Percentiles rank a stretch among this genome's conserved stretches.
Conservation (phyloP, 37 sponge, comb jelly and placozoan genomes). For the Amphimedon queenslandica region DNA sequence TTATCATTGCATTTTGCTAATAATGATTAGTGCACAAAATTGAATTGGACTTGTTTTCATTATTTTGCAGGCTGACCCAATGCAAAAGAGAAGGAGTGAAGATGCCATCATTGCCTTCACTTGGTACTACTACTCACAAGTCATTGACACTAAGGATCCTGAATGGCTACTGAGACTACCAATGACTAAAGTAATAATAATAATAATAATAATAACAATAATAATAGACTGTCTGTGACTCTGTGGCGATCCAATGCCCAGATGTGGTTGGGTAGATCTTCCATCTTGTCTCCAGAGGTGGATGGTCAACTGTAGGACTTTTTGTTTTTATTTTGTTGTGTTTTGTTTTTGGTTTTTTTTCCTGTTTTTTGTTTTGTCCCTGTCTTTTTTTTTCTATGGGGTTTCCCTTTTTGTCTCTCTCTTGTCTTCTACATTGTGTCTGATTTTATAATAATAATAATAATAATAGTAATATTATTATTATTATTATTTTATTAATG, state of each 20-base stretch:
- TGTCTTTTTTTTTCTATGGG: neutral
- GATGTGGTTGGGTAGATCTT: too few relatives aligned
- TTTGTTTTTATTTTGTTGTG: too few relatives aligned
- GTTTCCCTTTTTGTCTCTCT: too few relatives aligned
- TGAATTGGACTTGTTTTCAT: neutral
- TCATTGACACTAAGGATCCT: conserved; percentile 55
- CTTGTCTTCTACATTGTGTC: too few relatives aligned
- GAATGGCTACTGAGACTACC: conserved; percentile 82
- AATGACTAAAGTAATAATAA: conserved; percentile 82
- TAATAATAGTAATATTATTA: neutral
- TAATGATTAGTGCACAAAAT: neutral
- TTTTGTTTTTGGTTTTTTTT: too few relatives aligned
- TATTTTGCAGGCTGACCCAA: conserved; percentile 57
- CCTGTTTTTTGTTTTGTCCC: too few relatives aligned
- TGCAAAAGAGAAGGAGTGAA: conserved; percentile 68
- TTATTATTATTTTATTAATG: neutral
- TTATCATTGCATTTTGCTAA: too few relatives aligned
- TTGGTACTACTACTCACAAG: conserved; percentile 75
- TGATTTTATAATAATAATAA: too few relatives aligned
- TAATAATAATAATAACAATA: too few relatives aligned
- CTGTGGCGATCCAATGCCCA: too few relatives aligned
- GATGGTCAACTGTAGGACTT: too few relatives aligned
- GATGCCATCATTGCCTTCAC: conserved; percentile 90
- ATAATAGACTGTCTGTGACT: neutral
- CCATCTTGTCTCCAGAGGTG: too few relatives aligned